Evolutionary conservation across 2,888 invertebrate species (phyloP), one percentile per base, ranked within the genome.

Genomic region (Branchipolynoe longqiensis): DNA sequence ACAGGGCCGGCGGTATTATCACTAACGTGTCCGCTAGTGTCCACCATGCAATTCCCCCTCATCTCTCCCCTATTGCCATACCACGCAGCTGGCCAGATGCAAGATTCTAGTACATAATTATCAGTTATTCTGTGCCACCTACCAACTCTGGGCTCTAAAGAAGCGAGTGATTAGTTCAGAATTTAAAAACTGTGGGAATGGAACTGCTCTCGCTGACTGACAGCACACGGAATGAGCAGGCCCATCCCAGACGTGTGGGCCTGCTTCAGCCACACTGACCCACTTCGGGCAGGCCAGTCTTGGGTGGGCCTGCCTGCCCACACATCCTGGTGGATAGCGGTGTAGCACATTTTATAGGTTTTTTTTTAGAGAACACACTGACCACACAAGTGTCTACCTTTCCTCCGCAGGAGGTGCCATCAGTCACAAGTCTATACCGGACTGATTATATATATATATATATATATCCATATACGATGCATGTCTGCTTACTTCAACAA

Each of bases 401-500:
- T 69, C 25, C 38, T 33, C 69, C 22, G 1, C 2, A 22, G 38
- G 18, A 38, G 69, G 69, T n/a, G 18, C 14, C 22, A 33, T 69
- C 69, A 4, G 14, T 36, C 33, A 69, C 6, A 48, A 48, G 6
- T 33, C 69, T 38, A 69, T 36, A 69, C 33, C 38, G 33, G 69
- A 36, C 36, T 33, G 18, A 31, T 69, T 69, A 69, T 69, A 25
- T 14, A 12, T 62, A 3, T 28, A 25, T 48, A 48, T 48, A 12
- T 48, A 12, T n/a, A 36, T 69, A 33, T 18, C 38, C 69, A 33
- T 69, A 69, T 33, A 38, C 38, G 31, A 69, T 48, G 48, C 18
- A 48, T 69, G 69, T 69, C 69, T 36, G 38, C 38, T 69, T 69
- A 69, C 69, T 69, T 69, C 36, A 69, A 69, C 69, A 78, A 41